A percentile compares a stretch with the other conserved stretches of the same genome.
Evolutionary conservation across 2,888 invertebrate genomes (phyloP).

Genomic region (Plebejus melissa): DNA sequence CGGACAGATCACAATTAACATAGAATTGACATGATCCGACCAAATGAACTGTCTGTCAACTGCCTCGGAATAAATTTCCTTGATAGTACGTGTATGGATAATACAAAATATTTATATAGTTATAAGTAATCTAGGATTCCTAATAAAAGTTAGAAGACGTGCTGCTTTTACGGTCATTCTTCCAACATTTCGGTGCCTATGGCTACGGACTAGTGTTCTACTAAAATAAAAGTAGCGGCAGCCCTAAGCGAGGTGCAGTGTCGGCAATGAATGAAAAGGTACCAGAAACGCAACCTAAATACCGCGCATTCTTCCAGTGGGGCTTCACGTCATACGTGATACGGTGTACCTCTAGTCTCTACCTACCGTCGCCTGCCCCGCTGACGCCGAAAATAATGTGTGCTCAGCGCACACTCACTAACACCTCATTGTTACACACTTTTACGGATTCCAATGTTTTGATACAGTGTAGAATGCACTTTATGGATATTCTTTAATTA

Average conservation of each 20-base stretch:
- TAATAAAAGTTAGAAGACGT: too few species aligned
- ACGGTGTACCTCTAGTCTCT: constrained; percentile 58
- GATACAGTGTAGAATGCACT: neutral
- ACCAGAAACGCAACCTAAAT: constrained; percentile 77
- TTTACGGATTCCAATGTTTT: constrained; percentile 20
- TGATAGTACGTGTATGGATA: too few species aligned
- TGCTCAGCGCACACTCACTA: constrained; percentile 34
- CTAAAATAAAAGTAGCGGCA: constrained; percentile 32
- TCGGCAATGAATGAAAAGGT: constrained; percentile 76
- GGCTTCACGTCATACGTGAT: constrained; percentile 53
- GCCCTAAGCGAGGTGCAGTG: constrained; percentile 62
- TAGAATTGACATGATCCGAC: too few species aligned
- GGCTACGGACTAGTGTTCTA: constrained; percentile 30
- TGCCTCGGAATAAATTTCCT: too few species aligned
- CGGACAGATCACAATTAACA: too few species aligned
- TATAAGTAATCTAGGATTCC: too few species aligned
- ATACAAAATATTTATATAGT: too few species aligned
- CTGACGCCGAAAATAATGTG: constrained; percentile 46
- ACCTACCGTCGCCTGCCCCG: constrained; percentile 59
- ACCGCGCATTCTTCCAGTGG: constrained; percentile 70
- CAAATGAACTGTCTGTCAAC: too few species aligned
- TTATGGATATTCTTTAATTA: neutral
- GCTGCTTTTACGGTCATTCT: too few species aligned
- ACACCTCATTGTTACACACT: constrained; percentile 33
- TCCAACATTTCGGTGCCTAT: too few species aligned